A percentile compares a stretch with the other conserved stretches of the same genome.
phyloP scores from a whole-genome alignment of 2,888 invertebrate species.

The Eurois occulta region DNA sequence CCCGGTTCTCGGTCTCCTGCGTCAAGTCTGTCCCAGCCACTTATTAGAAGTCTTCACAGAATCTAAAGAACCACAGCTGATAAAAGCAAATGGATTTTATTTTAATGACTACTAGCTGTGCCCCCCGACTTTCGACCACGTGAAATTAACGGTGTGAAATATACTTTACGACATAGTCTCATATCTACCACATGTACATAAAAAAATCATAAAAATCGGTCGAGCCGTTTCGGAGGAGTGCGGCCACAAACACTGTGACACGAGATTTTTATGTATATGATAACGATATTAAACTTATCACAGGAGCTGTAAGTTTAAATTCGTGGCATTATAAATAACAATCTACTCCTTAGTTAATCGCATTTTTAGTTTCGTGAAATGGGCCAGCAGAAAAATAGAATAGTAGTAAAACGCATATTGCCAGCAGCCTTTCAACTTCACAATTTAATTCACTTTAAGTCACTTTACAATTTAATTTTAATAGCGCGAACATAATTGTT shows the following conservation, averaged over 20 bases:
- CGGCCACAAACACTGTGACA: too few species aligned
- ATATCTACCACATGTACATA: too few species aligned
- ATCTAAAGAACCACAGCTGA: neutral
- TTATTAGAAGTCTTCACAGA: neutral
- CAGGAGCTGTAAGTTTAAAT: neutral
- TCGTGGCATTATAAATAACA: neutral
- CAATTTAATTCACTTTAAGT: too few species aligned
- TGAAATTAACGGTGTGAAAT: too few species aligned
- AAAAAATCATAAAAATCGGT: too few species aligned
- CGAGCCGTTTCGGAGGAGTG: too few species aligned
- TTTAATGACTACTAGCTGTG: neutral
- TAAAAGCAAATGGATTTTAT: neutral
- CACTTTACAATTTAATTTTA: too few species aligned
- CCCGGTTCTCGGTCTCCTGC: neutral
- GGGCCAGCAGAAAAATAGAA: neutral
- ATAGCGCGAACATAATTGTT: conserved; percentile 51
- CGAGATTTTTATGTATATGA: neutral
- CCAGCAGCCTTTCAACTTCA: conserved; percentile 5
- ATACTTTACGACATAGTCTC: too few species aligned
- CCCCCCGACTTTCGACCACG: too few species aligned
- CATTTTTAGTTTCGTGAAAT: neutral
- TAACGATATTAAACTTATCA: neutral
- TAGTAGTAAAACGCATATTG: neutral
- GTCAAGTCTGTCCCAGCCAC: neutral
- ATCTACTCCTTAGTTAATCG: neutral